Evolutionary conservation across 1,140 invertebrate genomes (phyloP).

Genomic region (Batillaria attramentaria): DNA sequence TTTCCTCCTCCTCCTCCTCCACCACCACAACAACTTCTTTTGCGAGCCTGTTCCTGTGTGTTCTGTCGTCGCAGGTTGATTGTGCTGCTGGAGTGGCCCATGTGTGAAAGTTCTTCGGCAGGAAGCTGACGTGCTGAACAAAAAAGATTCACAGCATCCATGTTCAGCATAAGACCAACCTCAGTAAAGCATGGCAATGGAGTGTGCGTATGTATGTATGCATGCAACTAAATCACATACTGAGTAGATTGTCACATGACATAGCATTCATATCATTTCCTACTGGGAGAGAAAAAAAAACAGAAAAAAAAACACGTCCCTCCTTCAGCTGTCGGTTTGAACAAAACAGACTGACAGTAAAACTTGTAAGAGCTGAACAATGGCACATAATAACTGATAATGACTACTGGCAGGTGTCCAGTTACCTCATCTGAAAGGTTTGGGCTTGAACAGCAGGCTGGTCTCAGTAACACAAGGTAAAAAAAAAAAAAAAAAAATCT

Average conservation of each 20-base stretch:
- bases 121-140: constrained; percentile 16
- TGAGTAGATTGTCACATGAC: not conserved
- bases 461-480: no score
- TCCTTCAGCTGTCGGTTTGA: no score
- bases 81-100: not conserved
- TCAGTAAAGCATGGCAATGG: not conserved
- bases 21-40: constrained; percentile 7
- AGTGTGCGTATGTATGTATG: not conserved
- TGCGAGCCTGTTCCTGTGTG: not conserved
- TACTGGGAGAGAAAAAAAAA: not conserved
- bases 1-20: not conserved
- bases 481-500: not conserved
- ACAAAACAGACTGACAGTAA: no score
- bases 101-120: not conserved
- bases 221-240: not conserved
- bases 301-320: not conserved
- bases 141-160: no score
- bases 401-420: no score
- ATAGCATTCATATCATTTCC: not conserved
- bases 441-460: no score
- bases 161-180: not conserved
- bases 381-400: no score
- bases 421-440: no score
- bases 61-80: not conserved
- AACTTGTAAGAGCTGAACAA: no score